Evolutionary conservation across 2,797 vertebrate genomes (phyloP), one percentile per base, ranked within the genome.

Genomic region (Manis javanica): DNA sequence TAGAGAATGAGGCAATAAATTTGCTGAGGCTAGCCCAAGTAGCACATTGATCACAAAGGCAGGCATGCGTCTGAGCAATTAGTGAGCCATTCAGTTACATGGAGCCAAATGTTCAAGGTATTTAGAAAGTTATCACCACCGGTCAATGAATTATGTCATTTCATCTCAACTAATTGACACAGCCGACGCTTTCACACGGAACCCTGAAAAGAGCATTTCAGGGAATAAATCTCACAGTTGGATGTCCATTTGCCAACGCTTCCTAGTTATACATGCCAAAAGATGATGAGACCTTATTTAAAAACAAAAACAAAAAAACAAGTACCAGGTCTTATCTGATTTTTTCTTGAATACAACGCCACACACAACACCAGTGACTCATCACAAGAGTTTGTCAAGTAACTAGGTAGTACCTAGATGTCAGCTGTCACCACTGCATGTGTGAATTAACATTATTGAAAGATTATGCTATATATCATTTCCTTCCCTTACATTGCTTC

Each of bases 1-100:
- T 57, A 97, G 97, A 98, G 98, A 98, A 98, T 96, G 97, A 98
- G 97, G 97, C 86, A 98, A 98, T 98, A 98, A 98, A 98, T 98
- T 97, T 94, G 66, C 95, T 91, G 94, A 98, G 97, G 96, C 96
- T 94, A 98, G 96, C 89, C 97, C 98, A 89, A 96, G 94, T 90
- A 97, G 95, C 95, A 91, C 96, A 98, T 82, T 97, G 98, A 98
- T 98, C 98, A 98, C 88, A 91, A 97, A 98, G 97, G 97, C 96
- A 95, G 97, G 96, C 96, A 97, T 87, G 95, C 51, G 42, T 96
- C 95, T 96, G 95, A 98, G 98, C 96, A 98, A 98, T 98, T 98
- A 98, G 98, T 55, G 66, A 74, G 92, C 74, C 91, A 96, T 93
- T 94, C 95, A 97, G 95, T 97, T 97, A 97, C 2, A 29, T 57